phyloP scores from a whole-genome alignment of 1,140 invertebrate species.

The Latrodectus geometricus region DNA sequence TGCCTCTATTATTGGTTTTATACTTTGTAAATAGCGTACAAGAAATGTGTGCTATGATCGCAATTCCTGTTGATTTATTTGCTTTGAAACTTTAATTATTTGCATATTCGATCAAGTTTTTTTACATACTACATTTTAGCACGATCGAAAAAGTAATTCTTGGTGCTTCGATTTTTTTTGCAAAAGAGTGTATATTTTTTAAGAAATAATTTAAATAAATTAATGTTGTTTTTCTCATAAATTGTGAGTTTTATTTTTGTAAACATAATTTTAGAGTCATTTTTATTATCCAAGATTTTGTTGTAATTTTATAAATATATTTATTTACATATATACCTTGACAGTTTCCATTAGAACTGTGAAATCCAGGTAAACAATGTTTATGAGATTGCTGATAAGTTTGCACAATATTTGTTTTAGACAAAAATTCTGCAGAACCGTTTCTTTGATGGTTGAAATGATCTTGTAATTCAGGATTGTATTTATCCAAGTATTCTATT shows the following conservation, averaged over 20 bases:
- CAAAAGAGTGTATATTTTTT: too few relatives aligned
- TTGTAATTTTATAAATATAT: neutral
- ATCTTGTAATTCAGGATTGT: neutral
- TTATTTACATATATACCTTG: slow-evolving; percentile 3
- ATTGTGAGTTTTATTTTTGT: neutral
- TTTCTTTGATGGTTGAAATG: slow-evolving; percentile 23
- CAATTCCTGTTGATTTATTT: too few relatives aligned
- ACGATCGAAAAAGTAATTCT: too few relatives aligned
- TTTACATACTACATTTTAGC: too few relatives aligned
- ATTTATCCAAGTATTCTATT: slow-evolving; percentile 54
- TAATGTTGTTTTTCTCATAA: neutral
- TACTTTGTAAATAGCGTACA: too few relatives aligned
- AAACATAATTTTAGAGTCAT: slow-evolving; percentile 47
- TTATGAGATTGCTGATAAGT: neutral
- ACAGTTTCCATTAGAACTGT: slow-evolving; percentile 10
- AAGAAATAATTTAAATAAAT: too few relatives aligned
- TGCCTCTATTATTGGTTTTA: too few relatives aligned
- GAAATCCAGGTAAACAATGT: slow-evolving; percentile 19
- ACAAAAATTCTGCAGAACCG: neutral
- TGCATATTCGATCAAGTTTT: too few relatives aligned
- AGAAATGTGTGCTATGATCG: too few relatives aligned
- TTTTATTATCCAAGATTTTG: neutral
- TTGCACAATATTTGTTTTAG: neutral
- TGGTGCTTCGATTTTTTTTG: too few relatives aligned
- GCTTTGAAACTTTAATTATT: too few relatives aligned